phyloP scores from a whole-genome alignment of 2,797 vertebrate genomes.

The Phrynocephalus vlangalii region DNA sequence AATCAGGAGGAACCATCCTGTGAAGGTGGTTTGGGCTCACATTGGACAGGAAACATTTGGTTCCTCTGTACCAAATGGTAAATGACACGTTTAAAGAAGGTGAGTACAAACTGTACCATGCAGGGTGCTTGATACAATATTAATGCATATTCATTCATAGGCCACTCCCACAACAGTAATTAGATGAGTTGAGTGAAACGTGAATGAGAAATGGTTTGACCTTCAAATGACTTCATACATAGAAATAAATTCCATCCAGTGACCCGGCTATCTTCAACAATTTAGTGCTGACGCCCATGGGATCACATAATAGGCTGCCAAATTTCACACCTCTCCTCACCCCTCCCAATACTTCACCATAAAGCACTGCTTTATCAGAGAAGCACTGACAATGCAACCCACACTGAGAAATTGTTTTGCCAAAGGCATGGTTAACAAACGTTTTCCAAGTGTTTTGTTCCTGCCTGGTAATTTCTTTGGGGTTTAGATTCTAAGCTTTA shows the following conservation, averaged over 20 bases:
- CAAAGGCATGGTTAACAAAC: slow-evolving; percentile 17
- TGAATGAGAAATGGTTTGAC: background rate
- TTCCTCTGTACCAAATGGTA: background rate
- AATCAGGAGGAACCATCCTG: background rate
- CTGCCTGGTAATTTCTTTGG: slow-evolving; percentile 28
- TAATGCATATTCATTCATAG: background rate
- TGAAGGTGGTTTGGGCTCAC: background rate
- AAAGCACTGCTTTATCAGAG: background rate
- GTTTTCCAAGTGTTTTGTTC: slow-evolving; percentile 13
- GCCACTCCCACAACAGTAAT: background rate
- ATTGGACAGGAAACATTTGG: background rate
- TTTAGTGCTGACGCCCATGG: background rate
- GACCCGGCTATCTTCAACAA: background rate
- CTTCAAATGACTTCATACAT: slow-evolving; percentile 8
- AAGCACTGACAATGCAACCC: slow-evolving; percentile 12
- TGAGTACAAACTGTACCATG: background rate
- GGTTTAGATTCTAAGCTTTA: slow-evolving; percentile 7
- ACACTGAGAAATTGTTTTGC: slow-evolving; percentile 7
- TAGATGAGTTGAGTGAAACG: background rate
- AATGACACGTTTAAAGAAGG: background rate
- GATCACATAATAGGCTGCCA: background rate
- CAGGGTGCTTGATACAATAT: background rate
- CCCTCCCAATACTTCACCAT: background rate
- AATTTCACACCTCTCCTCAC: background rate
- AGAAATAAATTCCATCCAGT: background rate